phyloP scores from a whole-genome alignment of 2,888 invertebrate genomes.

The Pecten maximus region DNA sequence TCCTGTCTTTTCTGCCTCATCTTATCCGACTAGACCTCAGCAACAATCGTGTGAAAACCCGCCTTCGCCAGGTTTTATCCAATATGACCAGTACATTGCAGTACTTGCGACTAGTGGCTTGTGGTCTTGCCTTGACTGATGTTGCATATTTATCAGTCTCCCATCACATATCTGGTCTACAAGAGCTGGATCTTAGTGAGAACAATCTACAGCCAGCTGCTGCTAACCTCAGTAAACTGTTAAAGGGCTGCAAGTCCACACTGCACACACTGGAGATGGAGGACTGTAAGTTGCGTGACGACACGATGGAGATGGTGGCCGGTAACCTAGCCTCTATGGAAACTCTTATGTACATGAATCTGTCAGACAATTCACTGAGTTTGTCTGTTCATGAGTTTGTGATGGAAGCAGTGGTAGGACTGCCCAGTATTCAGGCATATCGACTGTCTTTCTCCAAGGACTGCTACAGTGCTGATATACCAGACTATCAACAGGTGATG shows the following conservation, averaged over 20 bases:
- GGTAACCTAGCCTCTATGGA: slow-evolving; percentile 59
- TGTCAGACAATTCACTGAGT: slow-evolving; percentile 66
- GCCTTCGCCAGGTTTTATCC: slow-evolving; percentile 69
- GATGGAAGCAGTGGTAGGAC: slow-evolving; percentile 54
- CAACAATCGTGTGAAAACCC: slow-evolving; percentile 75
- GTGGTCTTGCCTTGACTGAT: slow-evolving; percentile 74
- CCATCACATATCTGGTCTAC: slow-evolving; percentile 68
- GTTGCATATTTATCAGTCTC: slow-evolving; percentile 71
- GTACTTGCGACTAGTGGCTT: slow-evolving; percentile 75
- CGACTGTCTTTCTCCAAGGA: slow-evolving; percentile 63
- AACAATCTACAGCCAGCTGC: slow-evolving; percentile 66
- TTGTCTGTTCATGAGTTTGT: slow-evolving; percentile 53
- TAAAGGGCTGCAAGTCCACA: slow-evolving; percentile 56
- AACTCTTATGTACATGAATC: slow-evolving; percentile 71
- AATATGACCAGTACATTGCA: slow-evolving; percentile 67
- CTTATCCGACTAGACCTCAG: slow-evolving; percentile 77
- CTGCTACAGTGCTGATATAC: slow-evolving; percentile 54
- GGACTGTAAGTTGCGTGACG: slow-evolving; percentile 68
- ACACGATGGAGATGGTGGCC: slow-evolving; percentile 56
- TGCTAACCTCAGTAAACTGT: slow-evolving; percentile 58
- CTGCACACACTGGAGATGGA: slow-evolving; percentile 76
- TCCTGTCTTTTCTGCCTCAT: slow-evolving; percentile 64
- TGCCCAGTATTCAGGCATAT: slow-evolving; percentile 58
- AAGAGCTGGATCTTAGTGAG: slow-evolving; percentile 78
- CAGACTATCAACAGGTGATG: neutral